Evolutionary conservation across 2,888 invertebrate species (phyloP).

Genomic region (Drosophila paramelanica): DNA sequence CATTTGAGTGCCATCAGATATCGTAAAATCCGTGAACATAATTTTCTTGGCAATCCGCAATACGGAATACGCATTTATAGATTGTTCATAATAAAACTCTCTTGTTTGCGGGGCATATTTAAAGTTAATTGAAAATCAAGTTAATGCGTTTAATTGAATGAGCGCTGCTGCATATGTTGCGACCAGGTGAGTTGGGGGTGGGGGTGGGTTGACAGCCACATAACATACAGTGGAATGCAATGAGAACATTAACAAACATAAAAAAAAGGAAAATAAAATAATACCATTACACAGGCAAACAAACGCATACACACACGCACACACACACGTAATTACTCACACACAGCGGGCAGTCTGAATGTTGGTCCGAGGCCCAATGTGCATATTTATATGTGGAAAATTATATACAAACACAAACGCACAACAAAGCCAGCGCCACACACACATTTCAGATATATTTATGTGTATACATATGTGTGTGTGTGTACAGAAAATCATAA

Average conservation of each 20-base stretch:
- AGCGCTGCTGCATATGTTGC: slow-evolving; percentile 60
- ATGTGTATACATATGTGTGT: not conserved
- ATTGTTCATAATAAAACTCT: slow-evolving; percentile 38
- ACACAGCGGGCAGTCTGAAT: slow-evolving; percentile 54
- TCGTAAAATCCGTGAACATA: slow-evolving; percentile 13
- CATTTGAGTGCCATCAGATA: slow-evolving; percentile 11
- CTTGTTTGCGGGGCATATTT: slow-evolving; percentile 44
- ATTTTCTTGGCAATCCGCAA: slow-evolving; percentile 9
- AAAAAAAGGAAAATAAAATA: slow-evolving; percentile 9
- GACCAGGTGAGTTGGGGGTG: not conserved
- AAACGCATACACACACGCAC: slow-evolving; percentile 37
- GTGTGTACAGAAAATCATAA: slow-evolving; percentile 75
- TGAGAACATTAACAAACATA: slow-evolving; percentile 64
- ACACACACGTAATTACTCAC: slow-evolving; percentile 63
- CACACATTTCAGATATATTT: slow-evolving; percentile 1
- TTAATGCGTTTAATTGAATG: slow-evolving; percentile 80
- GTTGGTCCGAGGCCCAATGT: slow-evolving; percentile 53
- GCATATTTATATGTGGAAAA: slow-evolving; percentile 79
- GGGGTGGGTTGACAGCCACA: slow-evolving; percentile 52
- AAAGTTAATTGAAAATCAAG: slow-evolving; percentile 81
- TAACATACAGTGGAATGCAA: slow-evolving; percentile 69
- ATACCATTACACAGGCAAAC: slow-evolving; percentile 23
- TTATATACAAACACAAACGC: slow-evolving; percentile 75
- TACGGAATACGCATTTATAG: slow-evolving; percentile 15
- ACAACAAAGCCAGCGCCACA: slow-evolving; percentile 16